Base-by-base conservation (phyloP, 1,140 invertebrate species). In the Pomacea maculata region DNA sequence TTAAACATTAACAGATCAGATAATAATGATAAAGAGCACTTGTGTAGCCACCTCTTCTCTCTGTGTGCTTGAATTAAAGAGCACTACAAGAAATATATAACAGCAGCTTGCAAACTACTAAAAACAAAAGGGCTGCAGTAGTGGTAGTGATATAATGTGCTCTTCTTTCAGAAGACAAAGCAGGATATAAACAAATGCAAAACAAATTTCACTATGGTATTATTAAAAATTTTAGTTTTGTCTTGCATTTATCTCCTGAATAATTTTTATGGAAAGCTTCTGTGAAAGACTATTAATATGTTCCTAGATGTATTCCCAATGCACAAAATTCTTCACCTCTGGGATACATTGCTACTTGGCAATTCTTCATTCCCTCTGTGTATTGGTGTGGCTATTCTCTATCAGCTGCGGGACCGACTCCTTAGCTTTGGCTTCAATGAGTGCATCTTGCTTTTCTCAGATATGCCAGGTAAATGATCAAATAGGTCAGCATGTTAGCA, bases 261-360 rank as follows among this genome's bases (percentile, higher is more conserved):
- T 19, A 14, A 8, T 55, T 75, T 17, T 73, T 17, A 21, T 73
- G 34, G 19, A 76, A 57, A n/a, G 54, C 12, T 45, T 72, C 21
- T n/a, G 1, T 80, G 54, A 54, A 57, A 73, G 21, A 29, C 0
- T 78, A 29, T 80, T 34, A 54, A 70, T 65, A 74, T 81, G 73
- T 75, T 92, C 93, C 81, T 88, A 97, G 97, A 99, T 92, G 97
- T 99, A 1, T 99, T 99, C 92, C 98, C 98, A 2, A 92, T 99
- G 11, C 97, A 99, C 89, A 99, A 99, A 93, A 98, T 99, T 81
- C 94, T 99, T 74, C 98, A 99, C 92, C 89, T 99, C 72, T 99
- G 98, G 98, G 98, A 99, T 91, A 97, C 97, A 73, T 92, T 99
- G 52, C 92, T 99, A 82, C 93, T 99, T 11, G 97, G 97, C 80